Percentiles rank a stretch among this genome's conserved stretches.
Evolutionary conservation across 2,113 vertebrate genomes (phyloP).

Genomic region (Menura novaehollandiae): DNA sequence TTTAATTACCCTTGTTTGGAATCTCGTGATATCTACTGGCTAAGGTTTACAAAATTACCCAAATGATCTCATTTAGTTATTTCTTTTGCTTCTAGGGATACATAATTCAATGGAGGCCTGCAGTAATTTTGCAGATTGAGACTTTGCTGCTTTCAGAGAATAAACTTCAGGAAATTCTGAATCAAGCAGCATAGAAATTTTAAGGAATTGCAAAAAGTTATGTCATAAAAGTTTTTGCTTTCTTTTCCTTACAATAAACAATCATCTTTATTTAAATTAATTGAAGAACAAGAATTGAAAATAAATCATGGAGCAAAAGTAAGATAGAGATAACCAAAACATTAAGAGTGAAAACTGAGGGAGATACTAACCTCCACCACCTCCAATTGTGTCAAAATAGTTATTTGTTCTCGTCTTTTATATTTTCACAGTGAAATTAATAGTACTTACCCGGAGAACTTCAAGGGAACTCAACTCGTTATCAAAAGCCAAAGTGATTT

Average conservation of each 20-base stretch:
- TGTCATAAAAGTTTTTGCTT: neutral
- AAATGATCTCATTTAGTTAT: neutral
- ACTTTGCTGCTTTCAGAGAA: neutral
- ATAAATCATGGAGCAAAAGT: neutral
- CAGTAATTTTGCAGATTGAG: neutral
- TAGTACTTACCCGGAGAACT: neutral
- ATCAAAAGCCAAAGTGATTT: neutral
- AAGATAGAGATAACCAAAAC: neutral
- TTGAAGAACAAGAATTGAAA: neutral
- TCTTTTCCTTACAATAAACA: neutral
- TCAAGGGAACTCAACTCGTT: neutral
- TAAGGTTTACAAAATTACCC: neutral
- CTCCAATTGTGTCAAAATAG: neutral
- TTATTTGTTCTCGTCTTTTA: neutral
- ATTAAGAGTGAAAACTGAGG: neutral
- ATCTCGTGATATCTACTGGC: neutral
- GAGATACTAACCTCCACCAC: neutral
- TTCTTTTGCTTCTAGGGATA: neutral
- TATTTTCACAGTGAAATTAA: neutral
- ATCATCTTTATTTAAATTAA: neutral
- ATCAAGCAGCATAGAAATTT: neutral
- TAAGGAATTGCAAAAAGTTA: neutral
- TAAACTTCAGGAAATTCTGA: neutral
- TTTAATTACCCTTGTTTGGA: neutral
- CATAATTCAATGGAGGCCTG: neutral